A percentile compares a stretch with the other conserved stretches of the same genome.
These are phyloP conservation scores for Mantis religiosa DNA, from an alignment of 2,888 invertebrate genomes.

Conservation along the genomic window DNA sequence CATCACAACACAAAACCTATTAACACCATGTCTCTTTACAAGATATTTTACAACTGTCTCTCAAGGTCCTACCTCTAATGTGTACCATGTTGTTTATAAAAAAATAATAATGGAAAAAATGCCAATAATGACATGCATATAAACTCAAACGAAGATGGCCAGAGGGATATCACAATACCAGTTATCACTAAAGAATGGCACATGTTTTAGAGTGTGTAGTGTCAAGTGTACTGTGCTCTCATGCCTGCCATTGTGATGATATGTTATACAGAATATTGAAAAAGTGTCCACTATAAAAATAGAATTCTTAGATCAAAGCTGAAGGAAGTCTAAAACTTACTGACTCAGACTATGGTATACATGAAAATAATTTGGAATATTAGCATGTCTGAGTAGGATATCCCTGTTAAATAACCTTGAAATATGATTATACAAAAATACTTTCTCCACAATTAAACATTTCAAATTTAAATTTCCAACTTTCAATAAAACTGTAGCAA, in stretches of 20 bases:
- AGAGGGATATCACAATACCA: background rate
- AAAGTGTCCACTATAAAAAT: background rate
- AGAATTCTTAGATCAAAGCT: background rate
- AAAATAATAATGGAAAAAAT: background rate
- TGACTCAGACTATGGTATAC: background rate
- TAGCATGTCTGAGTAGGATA: background rate
- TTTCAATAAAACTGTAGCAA: background rate
- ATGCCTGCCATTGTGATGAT: background rate
- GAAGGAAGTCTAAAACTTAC: background rate
- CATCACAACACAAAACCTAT: background rate
- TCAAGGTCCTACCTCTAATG: background rate
- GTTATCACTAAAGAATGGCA: background rate
- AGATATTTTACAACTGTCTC: background rate
- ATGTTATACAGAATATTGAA: background rate
- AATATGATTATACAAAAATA: background rate
- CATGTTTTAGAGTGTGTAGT: background rate
- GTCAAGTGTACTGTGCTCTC: background rate
- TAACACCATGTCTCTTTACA: background rate
- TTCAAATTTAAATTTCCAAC: background rate
- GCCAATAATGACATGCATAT: background rate
- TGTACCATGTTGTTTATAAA: background rate
- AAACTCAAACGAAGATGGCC: background rate
- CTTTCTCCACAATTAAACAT: background rate
- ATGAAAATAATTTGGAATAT: background rate
- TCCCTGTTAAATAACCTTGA: background rate